Evolutionary conservation across 2,797 vertebrate species (phyloP).

Genomic region (Lepus townsendii): DNA sequence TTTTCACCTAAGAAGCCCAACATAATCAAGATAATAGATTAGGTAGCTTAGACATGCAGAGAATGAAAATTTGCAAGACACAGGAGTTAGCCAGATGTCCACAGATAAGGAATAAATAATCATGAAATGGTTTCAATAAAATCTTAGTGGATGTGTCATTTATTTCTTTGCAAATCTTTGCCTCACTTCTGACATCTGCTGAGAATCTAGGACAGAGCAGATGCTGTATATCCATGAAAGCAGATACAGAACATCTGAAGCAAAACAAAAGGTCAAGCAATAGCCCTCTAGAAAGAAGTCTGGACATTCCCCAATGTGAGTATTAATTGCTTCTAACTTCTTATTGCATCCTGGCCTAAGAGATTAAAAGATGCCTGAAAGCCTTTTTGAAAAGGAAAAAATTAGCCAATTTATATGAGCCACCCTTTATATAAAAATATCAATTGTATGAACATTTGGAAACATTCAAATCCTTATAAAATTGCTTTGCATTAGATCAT

Average conservation of each 20-base stretch:
- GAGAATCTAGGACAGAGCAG: slow-evolving; percentile 11
- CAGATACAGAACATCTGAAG: background rate
- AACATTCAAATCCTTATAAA: background rate
- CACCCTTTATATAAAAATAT: background rate
- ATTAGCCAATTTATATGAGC: background rate
- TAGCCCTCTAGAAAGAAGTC: background rate
- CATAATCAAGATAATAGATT: slow-evolving; percentile 12
- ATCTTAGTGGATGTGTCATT: background rate
- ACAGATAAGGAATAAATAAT: background rate
- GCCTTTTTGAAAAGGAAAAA: background rate
- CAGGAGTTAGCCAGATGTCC: background rate
- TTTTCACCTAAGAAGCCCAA: slow-evolving; percentile 2
- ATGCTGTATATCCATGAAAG: background rate
- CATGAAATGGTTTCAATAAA: background rate
- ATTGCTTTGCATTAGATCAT: background rate
- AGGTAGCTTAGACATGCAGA: background rate
- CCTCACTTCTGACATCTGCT: slow-evolving; percentile 42
- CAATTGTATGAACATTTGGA: background rate
- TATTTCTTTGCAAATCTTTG: slow-evolving; percentile 35
- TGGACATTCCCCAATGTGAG: background rate
- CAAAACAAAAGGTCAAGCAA: slow-evolving; percentile 3
- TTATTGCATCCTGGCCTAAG: background rate
- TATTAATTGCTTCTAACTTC: slow-evolving; percentile 20
- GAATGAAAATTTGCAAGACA: background rate
- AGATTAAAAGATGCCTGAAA: background rate